Evolutionary conservation across 2,888 invertebrate genomes (phyloP).

Genomic region (Melanotus villosus): DNA sequence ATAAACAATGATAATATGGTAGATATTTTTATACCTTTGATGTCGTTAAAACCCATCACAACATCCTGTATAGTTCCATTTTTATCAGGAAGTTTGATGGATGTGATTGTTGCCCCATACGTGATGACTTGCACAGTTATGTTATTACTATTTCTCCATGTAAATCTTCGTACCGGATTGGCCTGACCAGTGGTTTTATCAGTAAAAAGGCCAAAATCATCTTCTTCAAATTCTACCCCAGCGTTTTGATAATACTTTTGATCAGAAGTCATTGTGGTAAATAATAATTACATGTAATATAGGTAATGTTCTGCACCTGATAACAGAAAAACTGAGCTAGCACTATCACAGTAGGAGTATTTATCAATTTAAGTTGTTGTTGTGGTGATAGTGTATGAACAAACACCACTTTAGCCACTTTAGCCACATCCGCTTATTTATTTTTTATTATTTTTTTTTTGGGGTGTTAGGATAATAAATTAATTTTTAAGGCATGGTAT

Average conservation of each 20-base stretch:
- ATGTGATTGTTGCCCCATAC: constrained; percentile 89
- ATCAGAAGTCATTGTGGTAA: background rate
- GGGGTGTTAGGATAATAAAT: too few relatives aligned
- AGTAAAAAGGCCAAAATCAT: constrained; percentile 62
- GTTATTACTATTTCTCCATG: constrained; percentile 77
- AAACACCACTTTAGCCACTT: too few relatives aligned
- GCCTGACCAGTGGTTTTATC: constrained; percentile 62
- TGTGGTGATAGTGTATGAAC: too few relatives aligned
- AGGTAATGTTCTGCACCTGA: too few relatives aligned
- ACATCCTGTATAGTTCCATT: constrained; percentile 83
- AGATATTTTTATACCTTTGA: constrained; percentile 75
- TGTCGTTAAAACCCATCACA: constrained; percentile 85
- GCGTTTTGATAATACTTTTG: constrained; percentile 14
- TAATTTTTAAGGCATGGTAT: too few relatives aligned
- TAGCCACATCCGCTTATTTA: too few relatives aligned
- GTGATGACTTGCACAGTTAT: constrained; percentile 80
- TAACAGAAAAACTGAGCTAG: too few relatives aligned
- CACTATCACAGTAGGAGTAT: too few relatives aligned
- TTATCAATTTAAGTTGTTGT: too few relatives aligned
- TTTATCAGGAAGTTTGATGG: constrained; percentile 84
- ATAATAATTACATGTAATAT: too few relatives aligned
- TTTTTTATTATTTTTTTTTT: too few relatives aligned
- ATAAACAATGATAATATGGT: background rate
- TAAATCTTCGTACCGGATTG: constrained; percentile 74
- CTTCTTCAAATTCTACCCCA: constrained; percentile 62